Evolutionary conservation across 2,113 vertebrate species (phyloP), one percentile per base, ranked within the genome.

Genomic region (Balaenoptera acutorostrata): DNA sequence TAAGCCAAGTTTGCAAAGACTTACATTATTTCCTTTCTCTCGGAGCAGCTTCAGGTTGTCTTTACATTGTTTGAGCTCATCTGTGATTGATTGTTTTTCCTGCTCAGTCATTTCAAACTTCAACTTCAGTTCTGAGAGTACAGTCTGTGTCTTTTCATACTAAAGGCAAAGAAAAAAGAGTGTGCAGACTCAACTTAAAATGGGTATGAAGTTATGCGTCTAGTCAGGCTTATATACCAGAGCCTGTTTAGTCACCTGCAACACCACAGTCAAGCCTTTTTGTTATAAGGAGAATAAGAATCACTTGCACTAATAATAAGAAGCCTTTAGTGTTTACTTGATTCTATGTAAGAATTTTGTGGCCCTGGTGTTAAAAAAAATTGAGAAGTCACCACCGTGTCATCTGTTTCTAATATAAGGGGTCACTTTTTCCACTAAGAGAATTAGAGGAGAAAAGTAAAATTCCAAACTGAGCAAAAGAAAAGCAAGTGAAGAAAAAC

Each of bases 1-100:
- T 96, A 95, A 84, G 96, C 59, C 71, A 68, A 93, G 86, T 96
- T 87, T 95, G 97, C 95, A 96, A 68, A 98, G 85, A 99, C 99
- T 99, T 99, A 99, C 99, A 89, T 99, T 99, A 98, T 98, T 99
- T 99, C 99, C 99, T 99, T 99, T 99, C 97, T 99, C 99, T 99
- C 99, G 99, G 97, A 99, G 99, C 98, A 99, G 98, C 98, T 99
- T 99, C 98, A 99, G 98, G 98, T 98, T 99, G 98, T 99, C 99
- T 98, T 99, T 99, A 98, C 99, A 99, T 96, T 99, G 99, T 98
- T 99, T 99, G 98, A 99, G 99, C 98, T 99, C 99, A 95, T 99
- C 99, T 46, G 99, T 98, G 97, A 99, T 99, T 97, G 99, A 99
- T 69, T 99, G 99, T 95, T 99, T 99, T 98, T 99, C 99, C 97